Base-by-base conservation (phyloP, 2,888 invertebrate genomes). In the Andrena minutula region DNA sequence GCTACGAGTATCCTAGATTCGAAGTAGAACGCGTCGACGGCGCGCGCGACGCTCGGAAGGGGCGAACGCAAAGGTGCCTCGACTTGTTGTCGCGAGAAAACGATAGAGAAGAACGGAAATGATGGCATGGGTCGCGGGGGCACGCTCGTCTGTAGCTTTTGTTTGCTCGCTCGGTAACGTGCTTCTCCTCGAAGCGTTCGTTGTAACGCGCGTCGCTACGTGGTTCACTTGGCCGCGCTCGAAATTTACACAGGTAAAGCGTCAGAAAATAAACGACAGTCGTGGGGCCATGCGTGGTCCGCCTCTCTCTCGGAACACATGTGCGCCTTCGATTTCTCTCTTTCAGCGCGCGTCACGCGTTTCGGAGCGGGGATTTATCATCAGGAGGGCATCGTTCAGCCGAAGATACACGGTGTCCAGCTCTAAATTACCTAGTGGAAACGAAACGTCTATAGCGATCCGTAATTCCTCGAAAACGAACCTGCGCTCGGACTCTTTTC, bases 211-310 rank as follows among this genome's bases (percentile, higher is more conserved):
- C 53, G 70, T 58, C 28, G 47, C 28, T 69, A 65, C 56, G 77
- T 76, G 72, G 66, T 76, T 85, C 82, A 69, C 80, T 90, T 86
- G 82, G 86, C 86, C 88, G 84, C 76, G 77, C 80, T 83, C 72
- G 64, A 49, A 63, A 71, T 30, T 86, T 86, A 85, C 87, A 88
- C 86, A 87, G 90, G 86, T 92, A 90, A 91, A 91, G 89, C 90
- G 86, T 92, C 90, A 87, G 91, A 92, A 92, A 91, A 91, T 92
- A 92, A 92, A 90, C 91, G 91, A 92, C 88, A 90, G 91, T 91
- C 90, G n/a, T n/a, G n/a, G 89, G 89, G 83, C 41, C 88, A 86
- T 89, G 89, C 87, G 87, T 86, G 82, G 79, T 87, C 64, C 82
- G 82, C 82, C 77, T 72, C 83, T 78, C 73, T 16, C 41, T 41